phyloP scores from a whole-genome alignment of 2,113 vertebrate species.

The Cariama cristata region DNA sequence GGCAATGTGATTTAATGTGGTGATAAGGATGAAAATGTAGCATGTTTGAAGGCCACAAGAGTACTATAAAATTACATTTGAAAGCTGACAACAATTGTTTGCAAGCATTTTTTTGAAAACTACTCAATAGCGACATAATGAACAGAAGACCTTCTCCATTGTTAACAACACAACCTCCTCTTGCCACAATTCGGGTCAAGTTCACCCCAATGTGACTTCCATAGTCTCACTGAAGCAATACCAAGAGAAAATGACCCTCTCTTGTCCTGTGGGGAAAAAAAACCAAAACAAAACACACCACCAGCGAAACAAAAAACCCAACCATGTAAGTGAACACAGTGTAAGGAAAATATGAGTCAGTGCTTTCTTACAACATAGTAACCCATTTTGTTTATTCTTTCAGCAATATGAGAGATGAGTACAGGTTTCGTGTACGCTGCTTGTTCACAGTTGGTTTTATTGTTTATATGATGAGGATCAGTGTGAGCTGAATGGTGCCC shows the following conservation, averaged over 20 bases:
- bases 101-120: background rate
- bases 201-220: background rate
- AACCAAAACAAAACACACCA: no score
- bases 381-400: background rate
- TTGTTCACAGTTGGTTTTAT: background rate
- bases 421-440: background rate
- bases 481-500: background rate
- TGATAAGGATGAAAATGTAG: constrained; percentile 56
- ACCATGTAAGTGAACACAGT: background rate
- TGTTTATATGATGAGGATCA: background rate
- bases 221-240: background rate
- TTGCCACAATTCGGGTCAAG: background rate
- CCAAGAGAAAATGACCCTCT: background rate
- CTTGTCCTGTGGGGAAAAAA: background rate
- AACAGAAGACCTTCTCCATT: background rate
- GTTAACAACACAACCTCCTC: background rate
- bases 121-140: background rate
- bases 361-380: background rate
- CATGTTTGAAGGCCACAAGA: constrained; percentile 38
- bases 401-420: background rate
- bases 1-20: constrained; percentile 65
- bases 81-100: constrained; percentile 59
- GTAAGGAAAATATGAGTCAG: background rate
- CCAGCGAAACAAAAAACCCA: background rate
- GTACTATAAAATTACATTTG: constrained; percentile 56